phyloP scores from a whole-genome alignment of 2,888 invertebrate species.

The Drosophila austrosaltans region DNA sequence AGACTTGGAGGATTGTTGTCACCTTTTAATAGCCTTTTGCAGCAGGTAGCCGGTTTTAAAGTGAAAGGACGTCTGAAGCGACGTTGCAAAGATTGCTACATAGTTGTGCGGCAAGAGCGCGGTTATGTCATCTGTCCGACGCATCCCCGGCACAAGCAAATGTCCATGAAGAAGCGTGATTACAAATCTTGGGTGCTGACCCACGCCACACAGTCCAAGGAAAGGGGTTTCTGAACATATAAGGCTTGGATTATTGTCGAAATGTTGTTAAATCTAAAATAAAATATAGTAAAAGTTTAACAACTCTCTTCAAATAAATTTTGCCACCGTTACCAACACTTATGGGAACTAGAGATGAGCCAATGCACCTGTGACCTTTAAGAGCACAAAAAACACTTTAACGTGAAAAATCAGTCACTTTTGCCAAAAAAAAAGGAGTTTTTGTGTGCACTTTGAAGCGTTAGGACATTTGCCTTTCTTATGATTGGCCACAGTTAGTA shows the following conservation, averaged over 20 bases:
- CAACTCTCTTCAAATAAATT: neutral
- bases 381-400: no score
- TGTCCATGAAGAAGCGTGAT: conserved; percentile 88
- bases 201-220: conserved; percentile 87
- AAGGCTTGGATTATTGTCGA: neutral
- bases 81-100: conserved; percentile 92
- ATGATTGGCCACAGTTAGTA: no score
- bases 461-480: no score
- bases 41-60: conserved; percentile 87
- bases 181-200: conserved; percentile 90
- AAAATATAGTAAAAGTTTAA: conserved; percentile 1
- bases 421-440: no score
- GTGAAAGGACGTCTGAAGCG: conserved; percentile 87
- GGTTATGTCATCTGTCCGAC: conserved; percentile 90
- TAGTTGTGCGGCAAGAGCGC: conserved; percentile 88
- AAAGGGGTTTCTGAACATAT: conserved; percentile 74
- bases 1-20: conserved; percentile 54
- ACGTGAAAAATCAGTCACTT: no score
- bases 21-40: conserved; percentile 77
- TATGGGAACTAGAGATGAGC: neutral
- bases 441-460: no score
- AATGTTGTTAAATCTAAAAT: conserved; percentile 32
- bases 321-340: conserved; percentile 35
- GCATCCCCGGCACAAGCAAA: conserved; percentile 92
- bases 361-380: neutral